Base-by-base conservation (phyloP, 2,888 invertebrate genomes). In the Thecophora atra region DNA sequence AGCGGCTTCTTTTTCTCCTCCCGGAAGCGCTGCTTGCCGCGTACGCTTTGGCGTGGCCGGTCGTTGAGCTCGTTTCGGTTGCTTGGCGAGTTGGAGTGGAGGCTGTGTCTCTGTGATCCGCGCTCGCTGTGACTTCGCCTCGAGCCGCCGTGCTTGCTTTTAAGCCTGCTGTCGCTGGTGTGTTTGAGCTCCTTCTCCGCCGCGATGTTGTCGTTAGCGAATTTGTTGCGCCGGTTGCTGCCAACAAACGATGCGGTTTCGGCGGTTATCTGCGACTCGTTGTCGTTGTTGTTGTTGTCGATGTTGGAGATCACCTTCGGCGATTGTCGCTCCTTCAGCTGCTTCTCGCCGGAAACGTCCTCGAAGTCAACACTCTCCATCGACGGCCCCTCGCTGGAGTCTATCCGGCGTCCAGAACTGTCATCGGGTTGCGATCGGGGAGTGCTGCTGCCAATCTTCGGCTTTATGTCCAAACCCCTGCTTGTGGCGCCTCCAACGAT, bases 241-340 rank as follows among this genome's bases (percentile, higher is more conserved):
- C 76, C 77, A 5, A 86, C 90, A 81, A 94, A 94, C 0, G 94
- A 93, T 0, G 93, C 92, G 8, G 92, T 91, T 85, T 94, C 94
- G 11, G 94, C 93, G 0, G 91, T 89, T 1, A 83, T 79, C 72
- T 83, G 83, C 0, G 79, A 79, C 70, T 83, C 83, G 8, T 83
- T 79, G 0, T 83, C 82, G 24, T 82, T 81, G 73, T 78, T 81
- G 44, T 83, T 84, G 70, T 77, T 82, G 19, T 84, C 83, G 37
- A 82, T 82, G 73, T 72, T 78, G 30, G 81, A 69, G n/a, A 82
- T 72, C 19, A 81, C 79, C 62, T 81, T 80, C 17, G 79, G 78
- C 67, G 63, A 52, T 2, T 70, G 72, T 19, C 72, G 67, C 2
- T 73, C 73, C n/a, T 66, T 77, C n/a, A 72, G 60, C 24, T 82